These are phyloP conservation scores for Stenotaenia linearis DNA, from an alignment of 2,888 invertebrate genomes.

Conservation along the genomic window DNA sequence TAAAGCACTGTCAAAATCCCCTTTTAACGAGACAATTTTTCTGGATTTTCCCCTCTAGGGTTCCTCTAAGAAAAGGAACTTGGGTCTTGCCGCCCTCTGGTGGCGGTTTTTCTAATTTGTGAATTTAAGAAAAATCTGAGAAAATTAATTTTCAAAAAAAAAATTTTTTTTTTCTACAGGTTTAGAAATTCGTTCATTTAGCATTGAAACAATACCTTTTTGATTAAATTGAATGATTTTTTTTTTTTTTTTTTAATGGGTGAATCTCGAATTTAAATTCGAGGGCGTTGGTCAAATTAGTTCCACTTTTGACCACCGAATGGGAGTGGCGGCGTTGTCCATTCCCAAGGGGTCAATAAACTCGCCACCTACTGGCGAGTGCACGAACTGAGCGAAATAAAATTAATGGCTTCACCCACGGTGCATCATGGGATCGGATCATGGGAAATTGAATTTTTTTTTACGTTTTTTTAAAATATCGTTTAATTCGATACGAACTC, in stretches of 20 bases:
- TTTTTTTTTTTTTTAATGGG: too few relatives aligned
- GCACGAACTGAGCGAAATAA: background rate
- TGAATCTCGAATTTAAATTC: background rate
- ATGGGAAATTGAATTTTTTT: background rate
- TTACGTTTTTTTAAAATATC: background rate
- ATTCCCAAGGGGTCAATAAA: background rate
- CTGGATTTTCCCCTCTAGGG: too few relatives aligned
- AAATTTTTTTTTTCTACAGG: background rate
- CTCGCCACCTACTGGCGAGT: slow-evolving; percentile 1
- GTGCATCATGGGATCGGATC: background rate
- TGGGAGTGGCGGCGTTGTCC: background rate
- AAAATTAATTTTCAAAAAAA: background rate
- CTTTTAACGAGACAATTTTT: too few relatives aligned
- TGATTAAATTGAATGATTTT: background rate
- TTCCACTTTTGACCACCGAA: background rate
- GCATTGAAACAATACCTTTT: background rate
- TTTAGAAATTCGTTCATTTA: background rate
- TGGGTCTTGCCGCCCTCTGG: too few relatives aligned
- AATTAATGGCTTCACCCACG: slow-evolving; percentile 1
- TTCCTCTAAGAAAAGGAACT: too few relatives aligned
- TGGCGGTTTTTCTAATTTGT: too few relatives aligned
- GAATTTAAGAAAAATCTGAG: too few relatives aligned
- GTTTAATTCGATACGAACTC: too few relatives aligned
- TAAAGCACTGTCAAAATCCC: too few relatives aligned
- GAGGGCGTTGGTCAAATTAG: slow-evolving; percentile 5